These are phyloP conservation scores for Falco concolor DNA, from an alignment of 2,797 vertebrate species.

Conservation along the genomic window DNA sequence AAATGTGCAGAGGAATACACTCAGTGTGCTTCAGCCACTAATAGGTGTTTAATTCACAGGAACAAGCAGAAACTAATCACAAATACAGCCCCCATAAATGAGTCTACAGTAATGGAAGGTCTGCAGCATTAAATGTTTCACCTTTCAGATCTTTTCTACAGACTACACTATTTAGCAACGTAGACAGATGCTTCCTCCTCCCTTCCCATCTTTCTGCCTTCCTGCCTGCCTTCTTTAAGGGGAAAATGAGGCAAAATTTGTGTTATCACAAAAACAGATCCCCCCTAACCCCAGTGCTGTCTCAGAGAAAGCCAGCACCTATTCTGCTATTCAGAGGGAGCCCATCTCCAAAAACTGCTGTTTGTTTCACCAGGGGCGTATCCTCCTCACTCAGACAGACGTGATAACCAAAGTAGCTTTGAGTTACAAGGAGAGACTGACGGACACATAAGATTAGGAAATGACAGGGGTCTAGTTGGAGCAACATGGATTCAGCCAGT, in stretches of 20 bases:
- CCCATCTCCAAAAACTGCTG: not conserved
- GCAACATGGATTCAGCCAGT: not conserved
- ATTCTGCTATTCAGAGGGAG: not conserved
- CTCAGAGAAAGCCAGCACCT: not conserved
- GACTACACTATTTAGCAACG: not conserved
- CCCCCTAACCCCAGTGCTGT: not conserved
- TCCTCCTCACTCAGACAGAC: not conserved
- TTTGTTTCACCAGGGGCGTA: not conserved
- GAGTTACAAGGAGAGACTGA: not conserved
- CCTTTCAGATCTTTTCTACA: not conserved
- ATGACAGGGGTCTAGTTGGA: not conserved
- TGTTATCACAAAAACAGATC: not conserved
- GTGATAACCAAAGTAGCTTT: not conserved
- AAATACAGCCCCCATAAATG: not conserved
- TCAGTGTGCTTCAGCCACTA: not conserved
- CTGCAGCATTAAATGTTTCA: not conserved
- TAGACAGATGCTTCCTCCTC: not conserved
- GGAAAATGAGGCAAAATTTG: not conserved
- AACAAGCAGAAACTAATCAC: not conserved
- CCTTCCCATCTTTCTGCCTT: not conserved
- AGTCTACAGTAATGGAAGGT: not conserved
- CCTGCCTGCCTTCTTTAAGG: not conserved
- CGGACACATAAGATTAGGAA: too few species aligned
- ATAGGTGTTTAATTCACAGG: not conserved
- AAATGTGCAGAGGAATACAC: not conserved